phyloP scores from a whole-genome alignment of 2,888 invertebrate genomes.

The Smittia aterrima region DNA sequence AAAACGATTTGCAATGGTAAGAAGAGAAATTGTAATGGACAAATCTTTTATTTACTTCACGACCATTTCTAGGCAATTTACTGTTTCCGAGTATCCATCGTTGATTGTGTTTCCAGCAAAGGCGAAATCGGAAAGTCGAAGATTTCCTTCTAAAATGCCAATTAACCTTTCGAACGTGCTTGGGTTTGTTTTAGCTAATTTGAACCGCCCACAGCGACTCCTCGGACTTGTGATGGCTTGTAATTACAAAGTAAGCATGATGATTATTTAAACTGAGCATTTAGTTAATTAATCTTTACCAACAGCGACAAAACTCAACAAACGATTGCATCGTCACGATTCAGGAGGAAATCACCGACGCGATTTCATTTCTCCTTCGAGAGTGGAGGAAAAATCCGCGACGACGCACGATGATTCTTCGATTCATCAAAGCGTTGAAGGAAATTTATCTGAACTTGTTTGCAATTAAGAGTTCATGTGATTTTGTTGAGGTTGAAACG shows the following conservation, averaged over 20 bases:
- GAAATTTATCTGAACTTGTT: conserved; percentile 41
- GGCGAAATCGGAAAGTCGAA: conserved; percentile 69
- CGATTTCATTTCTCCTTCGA: conserved; percentile 41
- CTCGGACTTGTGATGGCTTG: conserved; percentile 60
- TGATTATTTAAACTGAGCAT: background rate
- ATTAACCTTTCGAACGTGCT: conserved; percentile 55
- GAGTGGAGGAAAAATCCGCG: conserved; percentile 42
- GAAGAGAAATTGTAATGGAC: conserved; percentile 56
- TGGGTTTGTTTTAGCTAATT: conserved; percentile 70
- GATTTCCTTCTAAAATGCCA: conserved; percentile 61
- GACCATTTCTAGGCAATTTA: conserved; percentile 49
- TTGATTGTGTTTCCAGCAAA: conserved; percentile 74
- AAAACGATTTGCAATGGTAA: conserved; percentile 81
- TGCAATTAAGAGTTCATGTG: conserved; percentile 26
- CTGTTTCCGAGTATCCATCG: conserved; percentile 74
- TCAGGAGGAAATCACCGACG: conserved; percentile 42
- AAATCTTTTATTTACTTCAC: background rate
- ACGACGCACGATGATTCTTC: conserved; percentile 40
- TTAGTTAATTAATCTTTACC: no score
- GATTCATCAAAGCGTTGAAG: conserved; percentile 41
- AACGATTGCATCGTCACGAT: conserved; percentile 42
- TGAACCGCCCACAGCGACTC: conserved; percentile 58
- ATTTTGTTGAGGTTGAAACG: conserved; percentile 16
- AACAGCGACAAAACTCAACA: conserved; percentile 33
- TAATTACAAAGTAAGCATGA: conserved; percentile 53